Evolutionary conservation across 1,140 invertebrate species (phyloP).

Genomic region (Centruroides vittatus): DNA sequence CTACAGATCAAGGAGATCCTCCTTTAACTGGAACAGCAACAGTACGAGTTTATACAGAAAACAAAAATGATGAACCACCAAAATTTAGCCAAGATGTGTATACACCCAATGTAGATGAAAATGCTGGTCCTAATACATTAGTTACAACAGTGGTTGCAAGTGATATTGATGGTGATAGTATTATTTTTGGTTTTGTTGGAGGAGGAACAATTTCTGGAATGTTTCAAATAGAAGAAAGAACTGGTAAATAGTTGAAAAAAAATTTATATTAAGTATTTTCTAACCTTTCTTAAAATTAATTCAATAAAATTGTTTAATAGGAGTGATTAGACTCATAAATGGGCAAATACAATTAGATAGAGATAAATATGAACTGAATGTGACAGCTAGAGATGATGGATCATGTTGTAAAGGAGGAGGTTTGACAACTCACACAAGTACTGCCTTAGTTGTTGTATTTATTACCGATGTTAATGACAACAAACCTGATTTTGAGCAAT

Average conservation of each 20-base stretch:
- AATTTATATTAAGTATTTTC: too few species aligned
- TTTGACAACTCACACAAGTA: constrained; percentile 71
- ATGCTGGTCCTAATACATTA: constrained; percentile 68
- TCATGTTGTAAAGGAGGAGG: constrained; percentile 77
- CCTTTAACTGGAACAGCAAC: constrained; percentile 80
- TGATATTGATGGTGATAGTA: constrained; percentile 88
- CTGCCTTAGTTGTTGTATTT: constrained; percentile 87
- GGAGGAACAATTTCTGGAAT: constrained; percentile 74
- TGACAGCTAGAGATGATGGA: constrained; percentile 83
- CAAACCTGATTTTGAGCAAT: constrained; percentile 84
- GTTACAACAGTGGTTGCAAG: constrained; percentile 87
- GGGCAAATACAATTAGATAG: constrained; percentile 63
- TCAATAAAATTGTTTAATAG: constrained; percentile 22
- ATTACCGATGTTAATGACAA: constrained; percentile 93
- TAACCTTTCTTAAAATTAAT: too few species aligned
- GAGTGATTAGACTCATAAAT: constrained; percentile 74
- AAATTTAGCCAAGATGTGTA: constrained; percentile 92
- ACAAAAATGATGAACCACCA: constrained; percentile 90
- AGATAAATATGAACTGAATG: constrained; percentile 77
- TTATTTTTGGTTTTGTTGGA: constrained; percentile 83
- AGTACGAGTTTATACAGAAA: constrained; percentile 83
- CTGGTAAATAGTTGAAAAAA: constrained; percentile 24
- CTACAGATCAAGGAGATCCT: constrained; percentile 79
- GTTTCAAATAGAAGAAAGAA: constrained; percentile 89
- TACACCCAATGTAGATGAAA: constrained; percentile 88